A percentile compares a stretch with the other conserved stretches of the same genome.
Evolutionary conservation across 2,797 vertebrate genomes (phyloP).

Genomic region (Scarus forsteni): DNA sequence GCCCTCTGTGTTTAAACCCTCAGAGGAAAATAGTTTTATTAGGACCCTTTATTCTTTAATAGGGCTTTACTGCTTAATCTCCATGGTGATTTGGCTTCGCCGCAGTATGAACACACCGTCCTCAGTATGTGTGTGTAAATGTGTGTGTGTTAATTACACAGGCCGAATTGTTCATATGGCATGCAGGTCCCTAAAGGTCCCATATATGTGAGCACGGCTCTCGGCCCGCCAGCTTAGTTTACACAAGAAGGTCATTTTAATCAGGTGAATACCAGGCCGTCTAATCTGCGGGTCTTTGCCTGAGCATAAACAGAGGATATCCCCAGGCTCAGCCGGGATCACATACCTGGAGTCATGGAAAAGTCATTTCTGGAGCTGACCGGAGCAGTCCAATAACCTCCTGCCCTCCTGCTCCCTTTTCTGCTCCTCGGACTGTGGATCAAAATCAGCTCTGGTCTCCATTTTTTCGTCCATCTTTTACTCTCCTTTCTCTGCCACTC

Average conservation of each 20-base stretch:
- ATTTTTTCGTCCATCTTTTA: not conserved
- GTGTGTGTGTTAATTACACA: constrained; percentile 59
- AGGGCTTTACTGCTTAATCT: constrained; percentile 49
- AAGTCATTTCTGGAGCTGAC: constrained; percentile 75
- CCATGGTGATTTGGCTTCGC: constrained; percentile 26
- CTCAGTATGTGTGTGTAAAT: constrained; percentile 17
- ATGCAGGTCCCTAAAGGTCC: constrained; percentile 64
- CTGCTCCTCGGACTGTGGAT: constrained; percentile 18
- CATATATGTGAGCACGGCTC: constrained; percentile 53
- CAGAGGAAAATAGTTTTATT: constrained; percentile 55
- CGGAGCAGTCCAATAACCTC: constrained; percentile 62
- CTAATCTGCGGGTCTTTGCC: constrained; percentile 80
- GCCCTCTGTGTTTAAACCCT: constrained; percentile 22
- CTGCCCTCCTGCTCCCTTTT: constrained; percentile 45
- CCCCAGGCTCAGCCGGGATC: constrained; percentile 75
- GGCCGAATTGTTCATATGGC: constrained; percentile 55
- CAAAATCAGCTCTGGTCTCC: constrained; percentile 31
- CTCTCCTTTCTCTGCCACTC: not conserved
- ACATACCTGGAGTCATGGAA: constrained; percentile 79
- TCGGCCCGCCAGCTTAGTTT: constrained; percentile 73
- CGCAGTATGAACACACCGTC: constrained; percentile 24
- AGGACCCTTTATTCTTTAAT: constrained; percentile 45
- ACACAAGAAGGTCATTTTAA: constrained; percentile 84
- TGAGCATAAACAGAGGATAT: constrained; percentile 83
- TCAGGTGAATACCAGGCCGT: constrained; percentile 81